A percentile compares a stretch with the other conserved stretches of the same genome.
phyloP scores from a whole-genome alignment of 2,888 invertebrate genomes.

The Amphiduros pacificus region DNA sequence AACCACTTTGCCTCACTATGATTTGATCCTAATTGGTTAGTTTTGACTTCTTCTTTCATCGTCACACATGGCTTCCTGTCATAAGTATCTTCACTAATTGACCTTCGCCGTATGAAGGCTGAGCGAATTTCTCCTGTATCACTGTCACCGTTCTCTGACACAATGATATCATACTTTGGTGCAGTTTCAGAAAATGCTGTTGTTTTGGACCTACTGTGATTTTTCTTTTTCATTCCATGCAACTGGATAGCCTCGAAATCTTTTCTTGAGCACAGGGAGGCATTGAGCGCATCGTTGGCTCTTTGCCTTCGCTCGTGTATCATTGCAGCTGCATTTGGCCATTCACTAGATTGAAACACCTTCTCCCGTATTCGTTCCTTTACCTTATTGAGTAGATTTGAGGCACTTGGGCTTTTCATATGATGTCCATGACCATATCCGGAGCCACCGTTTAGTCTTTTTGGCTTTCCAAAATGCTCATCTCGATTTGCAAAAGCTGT shows the following conservation, averaged over 20 bases:
- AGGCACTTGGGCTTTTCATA: slow-evolving; percentile 12
- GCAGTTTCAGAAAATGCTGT: neutral
- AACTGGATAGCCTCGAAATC: slow-evolving; percentile 12
- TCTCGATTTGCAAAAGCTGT: no score
- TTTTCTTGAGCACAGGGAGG: slow-evolving; percentile 5
- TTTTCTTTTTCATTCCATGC: slow-evolving; percentile 10
- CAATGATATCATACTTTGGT: neutral
- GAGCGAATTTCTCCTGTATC: neutral
- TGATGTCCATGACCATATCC: neutral
- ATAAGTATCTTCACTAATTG: slow-evolving; percentile 35
- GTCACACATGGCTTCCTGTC: slow-evolving; percentile 19
- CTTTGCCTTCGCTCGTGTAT: slow-evolving; percentile 32
- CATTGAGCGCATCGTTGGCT: slow-evolving; percentile 23
- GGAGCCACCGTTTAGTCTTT: neutral
- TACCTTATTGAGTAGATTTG: slow-evolving; percentile 26
- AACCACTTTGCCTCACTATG: neutral
- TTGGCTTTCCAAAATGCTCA: no score
- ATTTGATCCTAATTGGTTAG: neutral
- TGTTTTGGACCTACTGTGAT: neutral
- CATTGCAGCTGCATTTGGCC: slow-evolving; percentile 31
- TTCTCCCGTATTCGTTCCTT: slow-evolving; percentile 34
- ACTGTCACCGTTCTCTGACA: neutral
- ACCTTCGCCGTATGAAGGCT: slow-evolving; percentile 23
- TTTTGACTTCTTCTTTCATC: no score
- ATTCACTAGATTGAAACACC: slow-evolving; percentile 33